Evolutionary conservation across 1,140 invertebrate species (phyloP).

Genomic region (Cydia amplana): DNA sequence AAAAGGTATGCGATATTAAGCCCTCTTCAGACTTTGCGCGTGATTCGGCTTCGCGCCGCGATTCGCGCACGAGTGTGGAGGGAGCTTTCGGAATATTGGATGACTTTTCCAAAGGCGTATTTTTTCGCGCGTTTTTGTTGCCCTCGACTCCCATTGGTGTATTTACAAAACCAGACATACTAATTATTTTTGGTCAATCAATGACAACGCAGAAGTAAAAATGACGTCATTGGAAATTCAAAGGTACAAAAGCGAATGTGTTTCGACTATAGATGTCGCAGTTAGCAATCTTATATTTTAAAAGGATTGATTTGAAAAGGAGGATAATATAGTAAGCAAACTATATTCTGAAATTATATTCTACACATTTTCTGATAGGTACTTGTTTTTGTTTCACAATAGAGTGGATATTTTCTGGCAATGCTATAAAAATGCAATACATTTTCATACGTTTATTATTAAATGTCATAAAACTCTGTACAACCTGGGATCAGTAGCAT

Average conservation of each 20-base stretch:
- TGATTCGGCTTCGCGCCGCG: too few relatives aligned
- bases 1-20: not conserved
- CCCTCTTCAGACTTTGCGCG: too few relatives aligned
- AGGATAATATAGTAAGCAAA: not conserved
- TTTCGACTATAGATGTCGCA: not conserved
- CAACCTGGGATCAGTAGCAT: too few relatives aligned
- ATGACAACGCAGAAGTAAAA: not conserved
- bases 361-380: not conserved
- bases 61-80: too few relatives aligned
- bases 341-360: not conserved
- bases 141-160: not conserved
- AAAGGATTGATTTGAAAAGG: not conserved
- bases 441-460: slow-evolving; percentile 4
- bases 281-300: not conserved
- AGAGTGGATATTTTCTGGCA: not conserved
- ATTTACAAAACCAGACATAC: slow-evolving; percentile 2
- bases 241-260: not conserved
- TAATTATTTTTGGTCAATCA: not conserved
- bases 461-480: not conserved
- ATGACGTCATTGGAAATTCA: not conserved
- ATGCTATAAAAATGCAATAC: slow-evolving; percentile 3
- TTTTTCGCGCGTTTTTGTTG: not conserved
- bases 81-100: not conserved
- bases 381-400: not conserved
- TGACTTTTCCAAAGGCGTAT: not conserved